Evolutionary conservation across 2,113 vertebrate genomes (phyloP).

Genomic region (Tupaia tana): DNA sequence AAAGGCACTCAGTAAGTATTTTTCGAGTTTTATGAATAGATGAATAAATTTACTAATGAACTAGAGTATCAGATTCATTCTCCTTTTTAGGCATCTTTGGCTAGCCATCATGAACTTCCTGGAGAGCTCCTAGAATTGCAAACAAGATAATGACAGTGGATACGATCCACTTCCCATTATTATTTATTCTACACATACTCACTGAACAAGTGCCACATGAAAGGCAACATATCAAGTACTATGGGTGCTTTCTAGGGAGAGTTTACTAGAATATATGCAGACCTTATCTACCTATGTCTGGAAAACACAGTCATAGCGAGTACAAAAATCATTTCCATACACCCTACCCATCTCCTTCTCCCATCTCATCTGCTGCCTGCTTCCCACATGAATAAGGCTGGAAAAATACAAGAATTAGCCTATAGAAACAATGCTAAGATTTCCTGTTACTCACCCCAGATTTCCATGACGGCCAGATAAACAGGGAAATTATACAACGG

Average conservation of each 20-base stretch:
- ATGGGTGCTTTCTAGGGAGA: too few species aligned
- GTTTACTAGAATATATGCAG: background rate
- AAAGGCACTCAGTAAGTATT: background rate
- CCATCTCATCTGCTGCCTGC: background rate
- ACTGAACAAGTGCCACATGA: background rate
- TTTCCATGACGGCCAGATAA: constrained; percentile 64
- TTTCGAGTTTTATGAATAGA: background rate
- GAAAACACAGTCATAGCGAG: background rate
- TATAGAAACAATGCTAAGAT: constrained; percentile 43
- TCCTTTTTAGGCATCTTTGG: background rate
- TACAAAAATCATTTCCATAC: constrained; percentile 7
- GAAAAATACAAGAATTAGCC: background rate
- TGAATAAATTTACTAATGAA: background rate
- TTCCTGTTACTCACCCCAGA: constrained; percentile 57
- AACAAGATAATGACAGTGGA: background rate
- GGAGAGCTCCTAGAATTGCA: background rate
- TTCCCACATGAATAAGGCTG: constrained; percentile 28
- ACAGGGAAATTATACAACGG: constrained; percentile 58
- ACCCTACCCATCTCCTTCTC: background rate
- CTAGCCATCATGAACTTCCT: background rate
- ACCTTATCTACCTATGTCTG: background rate
- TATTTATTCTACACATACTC: background rate
- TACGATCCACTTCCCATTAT: background rate
- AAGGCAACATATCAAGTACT: background rate
- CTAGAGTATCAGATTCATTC: background rate